A percentile compares a stretch with the other conserved stretches of the same genome.
phyloP scores from a whole-genome alignment of 2,113 vertebrate genomes.

The Greenwoodochromis staneri region DNA sequence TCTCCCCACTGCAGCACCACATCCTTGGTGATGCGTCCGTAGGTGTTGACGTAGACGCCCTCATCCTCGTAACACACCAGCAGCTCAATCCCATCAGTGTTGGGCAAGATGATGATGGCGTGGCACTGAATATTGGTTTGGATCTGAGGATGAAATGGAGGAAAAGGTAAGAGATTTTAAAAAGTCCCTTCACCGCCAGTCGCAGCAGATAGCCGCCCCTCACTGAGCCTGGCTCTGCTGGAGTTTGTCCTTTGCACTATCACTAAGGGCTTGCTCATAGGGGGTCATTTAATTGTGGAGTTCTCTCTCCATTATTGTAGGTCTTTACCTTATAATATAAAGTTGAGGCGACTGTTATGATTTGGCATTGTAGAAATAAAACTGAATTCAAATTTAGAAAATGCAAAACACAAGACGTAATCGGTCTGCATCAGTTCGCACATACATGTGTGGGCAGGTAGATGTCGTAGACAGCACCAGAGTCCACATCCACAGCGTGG shows the following conservation, averaged over 20 bases:
- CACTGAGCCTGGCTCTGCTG: background rate
- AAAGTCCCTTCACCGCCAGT: accelerated
- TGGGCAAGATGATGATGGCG: conserved; percentile 72
- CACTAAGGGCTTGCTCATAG: accelerated
- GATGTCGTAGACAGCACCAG: conserved; percentile 88
- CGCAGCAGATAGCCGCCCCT: accelerated
- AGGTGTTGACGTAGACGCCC: conserved; percentile 74
- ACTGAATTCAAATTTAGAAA: background rate
- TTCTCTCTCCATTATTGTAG: background rate
- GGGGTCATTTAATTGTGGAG: background rate
- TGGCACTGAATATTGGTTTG: conserved; percentile 72
- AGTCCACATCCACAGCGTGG: conserved; percentile 93
- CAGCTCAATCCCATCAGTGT: conserved; percentile 73
- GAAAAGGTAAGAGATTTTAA: background rate
- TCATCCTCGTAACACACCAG: conserved; percentile 75
- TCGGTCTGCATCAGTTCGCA: accelerated
- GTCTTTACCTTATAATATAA: background rate
- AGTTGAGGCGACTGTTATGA: background rate
- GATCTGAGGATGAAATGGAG: conserved; percentile 15
- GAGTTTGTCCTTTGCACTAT: background rate
- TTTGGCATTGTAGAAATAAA: background rate
- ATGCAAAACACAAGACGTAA: accelerated
- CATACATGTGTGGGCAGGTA: conserved; percentile 90
- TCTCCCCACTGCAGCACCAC: conserved; percentile 77
- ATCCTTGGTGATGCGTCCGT: conserved; percentile 74